A percentile compares a stretch with the other conserved stretches of the same genome.
Conservation (phyloP, 2,113 vertebrate species). For the Vireo altiloquus region DNA sequence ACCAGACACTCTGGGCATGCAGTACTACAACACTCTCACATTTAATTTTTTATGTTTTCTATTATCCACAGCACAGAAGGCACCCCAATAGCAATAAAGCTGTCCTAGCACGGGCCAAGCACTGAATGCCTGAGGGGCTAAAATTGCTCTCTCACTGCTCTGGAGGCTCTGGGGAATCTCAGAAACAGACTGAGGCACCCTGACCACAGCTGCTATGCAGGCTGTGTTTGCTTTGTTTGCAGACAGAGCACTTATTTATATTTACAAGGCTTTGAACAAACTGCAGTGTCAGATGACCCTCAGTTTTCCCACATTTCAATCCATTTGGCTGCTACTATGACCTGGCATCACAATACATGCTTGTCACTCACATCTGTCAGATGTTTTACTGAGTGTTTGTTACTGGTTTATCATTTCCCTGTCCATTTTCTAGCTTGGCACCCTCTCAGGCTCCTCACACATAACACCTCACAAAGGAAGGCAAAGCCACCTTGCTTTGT, state of each 20-base stretch:
- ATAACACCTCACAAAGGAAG: not conserved
- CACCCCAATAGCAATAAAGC: not conserved
- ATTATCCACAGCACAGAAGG: not conserved
- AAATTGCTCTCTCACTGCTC: not conserved
- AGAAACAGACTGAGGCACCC: not conserved
- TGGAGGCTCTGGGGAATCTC: not conserved
- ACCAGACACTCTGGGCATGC: not conserved
- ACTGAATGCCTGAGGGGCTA: not conserved
- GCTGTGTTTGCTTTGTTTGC: conserved; percentile 18
- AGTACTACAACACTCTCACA: not conserved
- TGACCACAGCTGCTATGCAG: not conserved
- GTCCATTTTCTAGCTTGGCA: not conserved
- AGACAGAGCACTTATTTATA: not conserved
- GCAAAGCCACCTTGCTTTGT: not conserved
- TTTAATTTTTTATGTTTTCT: not conserved
- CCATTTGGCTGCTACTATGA: not conserved
- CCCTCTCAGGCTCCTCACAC: not conserved
- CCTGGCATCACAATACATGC: not conserved
- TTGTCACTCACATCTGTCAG: not conserved
- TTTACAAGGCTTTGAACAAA: conserved; percentile 3
- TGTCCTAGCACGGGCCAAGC: not conserved
- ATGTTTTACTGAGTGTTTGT: not conserved
- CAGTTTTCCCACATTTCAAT: not conserved
- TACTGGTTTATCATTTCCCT: not conserved
- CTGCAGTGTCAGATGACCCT: not conserved